Evolutionary conservation across 2,113 vertebrate species (phyloP).

Genomic region (Epinephelus cyanopodus): DNA sequence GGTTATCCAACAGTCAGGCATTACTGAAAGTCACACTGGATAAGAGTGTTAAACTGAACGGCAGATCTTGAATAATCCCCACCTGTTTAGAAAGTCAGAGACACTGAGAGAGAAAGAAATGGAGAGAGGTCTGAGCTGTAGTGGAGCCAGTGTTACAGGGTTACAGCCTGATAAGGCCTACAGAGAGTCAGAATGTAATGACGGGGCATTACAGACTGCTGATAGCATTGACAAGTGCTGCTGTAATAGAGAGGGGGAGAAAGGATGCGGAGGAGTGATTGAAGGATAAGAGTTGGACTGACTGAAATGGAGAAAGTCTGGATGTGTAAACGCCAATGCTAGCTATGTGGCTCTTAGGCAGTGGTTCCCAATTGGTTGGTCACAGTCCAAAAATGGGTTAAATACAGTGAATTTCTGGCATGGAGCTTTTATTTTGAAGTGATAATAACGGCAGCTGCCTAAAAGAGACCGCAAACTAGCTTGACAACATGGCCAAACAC

Average conservation of each 20-base stretch:
- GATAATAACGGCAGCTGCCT: no score
- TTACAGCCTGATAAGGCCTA: constrained; percentile 61
- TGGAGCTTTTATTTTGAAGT: no score
- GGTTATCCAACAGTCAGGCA: neutral
- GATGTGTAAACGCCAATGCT: neutral
- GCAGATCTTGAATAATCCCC: neutral
- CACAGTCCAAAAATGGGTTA: no score
- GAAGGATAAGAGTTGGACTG: neutral
- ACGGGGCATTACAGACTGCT: constrained; percentile 53
- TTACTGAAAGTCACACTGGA: neutral
- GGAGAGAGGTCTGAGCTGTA: constrained; percentile 1
- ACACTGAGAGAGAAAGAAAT: neutral
- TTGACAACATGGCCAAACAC: no score
- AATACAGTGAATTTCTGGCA: no score
- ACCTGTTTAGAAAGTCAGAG: neutral
- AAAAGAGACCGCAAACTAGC: no score
- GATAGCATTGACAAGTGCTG: constrained; percentile 52
- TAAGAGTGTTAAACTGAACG: neutral
- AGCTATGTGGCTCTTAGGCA: neutral
- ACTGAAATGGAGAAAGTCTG: neutral
- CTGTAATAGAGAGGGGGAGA: constrained; percentile 22
- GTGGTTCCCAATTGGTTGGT: no score
- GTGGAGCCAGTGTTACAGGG: constrained; percentile 49
- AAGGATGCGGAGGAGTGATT: neutral
- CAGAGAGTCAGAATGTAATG: constrained; percentile 58